A percentile compares a stretch with the other conserved stretches of the same genome.
Evolutionary conservation across 2,113 vertebrate genomes (phyloP).

Genomic region (Mastomys natalensis): DNA sequence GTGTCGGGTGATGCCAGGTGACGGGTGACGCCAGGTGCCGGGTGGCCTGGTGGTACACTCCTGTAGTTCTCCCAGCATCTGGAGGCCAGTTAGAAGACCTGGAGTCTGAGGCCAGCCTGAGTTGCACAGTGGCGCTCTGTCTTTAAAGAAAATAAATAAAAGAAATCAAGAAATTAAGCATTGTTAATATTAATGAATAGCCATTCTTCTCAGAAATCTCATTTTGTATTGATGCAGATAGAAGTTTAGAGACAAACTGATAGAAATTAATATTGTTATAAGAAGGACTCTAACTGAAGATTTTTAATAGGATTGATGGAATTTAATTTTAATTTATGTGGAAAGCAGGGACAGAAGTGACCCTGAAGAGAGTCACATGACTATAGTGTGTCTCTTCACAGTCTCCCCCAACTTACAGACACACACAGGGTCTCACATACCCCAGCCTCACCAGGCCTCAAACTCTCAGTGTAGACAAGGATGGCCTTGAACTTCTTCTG

Average conservation of each 20-base stretch:
- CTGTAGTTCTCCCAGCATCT: no score
- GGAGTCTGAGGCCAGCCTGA: background rate
- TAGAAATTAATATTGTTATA: background rate
- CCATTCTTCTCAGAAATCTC: conserved; percentile 17
- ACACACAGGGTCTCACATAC: background rate
- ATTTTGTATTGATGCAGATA: background rate
- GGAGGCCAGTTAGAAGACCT: background rate
- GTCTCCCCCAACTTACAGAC: background rate
- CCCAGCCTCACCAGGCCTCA: background rate
- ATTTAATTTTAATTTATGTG: conserved; percentile 42
- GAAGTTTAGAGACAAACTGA: background rate
- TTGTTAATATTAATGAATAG: conserved; percentile 12
- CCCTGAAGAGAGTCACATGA: background rate
- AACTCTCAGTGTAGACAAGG: background rate
- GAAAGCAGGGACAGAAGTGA: background rate
- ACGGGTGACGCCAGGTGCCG: background rate
- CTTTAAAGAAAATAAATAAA: background rate
- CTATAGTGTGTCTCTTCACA: background rate
- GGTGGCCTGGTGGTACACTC: no score
- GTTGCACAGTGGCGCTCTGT: background rate
- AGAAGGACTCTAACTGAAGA: background rate
- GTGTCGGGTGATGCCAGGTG: background rate
- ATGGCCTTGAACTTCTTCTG: background rate
- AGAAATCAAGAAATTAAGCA: background rate
- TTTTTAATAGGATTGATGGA: conserved; percentile 2